Base-by-base conservation (phyloP, 1,140 invertebrate genomes). In the Atopsyche davidsoni region DNA sequence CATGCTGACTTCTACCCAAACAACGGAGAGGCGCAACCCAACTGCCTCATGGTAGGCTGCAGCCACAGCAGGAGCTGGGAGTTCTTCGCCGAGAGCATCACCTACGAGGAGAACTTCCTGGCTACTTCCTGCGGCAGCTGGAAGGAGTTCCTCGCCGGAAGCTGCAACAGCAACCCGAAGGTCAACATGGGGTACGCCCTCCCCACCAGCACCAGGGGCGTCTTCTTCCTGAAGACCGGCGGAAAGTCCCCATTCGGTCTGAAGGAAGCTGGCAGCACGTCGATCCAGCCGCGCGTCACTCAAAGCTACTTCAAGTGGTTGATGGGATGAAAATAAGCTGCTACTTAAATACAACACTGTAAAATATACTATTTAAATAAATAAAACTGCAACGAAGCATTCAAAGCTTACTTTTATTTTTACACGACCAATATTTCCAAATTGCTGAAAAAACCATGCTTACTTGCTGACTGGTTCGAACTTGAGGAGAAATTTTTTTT, bases 1-100 rank as follows among this genome's bases (percentile, higher is more conserved):
- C 73, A 81, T 57, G 73, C 75, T 7, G 83, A 86, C 60, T 85
- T 81, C 57, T 82, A 75, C 52, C 74, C 79, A 1, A 82, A 83
- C 46, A 85, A 86, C 0, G 79, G 78, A 6, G 60, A 62, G 2
- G 53, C 62, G 9, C 84, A 86, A 62, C 78, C 80, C 0, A 82
- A 82, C 4, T 87, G 84, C 48, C 61, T 72, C 50, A 55, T 66
- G 73, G 59, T 80, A 32, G 73, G 76, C 2, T 83, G 81, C 53
- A 81, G 79, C 57, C 81, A 82, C 55, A 72, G 75, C 38, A 66
- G 79, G 49, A 73, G 79, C 0, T 76, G 77, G n/a, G 57, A 73
- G 41, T 75, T 80, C 22, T 82, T 76, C 50, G 76, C 67, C 2
- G 77, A 80, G 60, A 78, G 78, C 47, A 73, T 83, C 22, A 66